Evolutionary conservation across 1,140 invertebrate genomes (phyloP), one percentile per base, ranked within the genome.

Genomic region (Lineus longissimus): DNA sequence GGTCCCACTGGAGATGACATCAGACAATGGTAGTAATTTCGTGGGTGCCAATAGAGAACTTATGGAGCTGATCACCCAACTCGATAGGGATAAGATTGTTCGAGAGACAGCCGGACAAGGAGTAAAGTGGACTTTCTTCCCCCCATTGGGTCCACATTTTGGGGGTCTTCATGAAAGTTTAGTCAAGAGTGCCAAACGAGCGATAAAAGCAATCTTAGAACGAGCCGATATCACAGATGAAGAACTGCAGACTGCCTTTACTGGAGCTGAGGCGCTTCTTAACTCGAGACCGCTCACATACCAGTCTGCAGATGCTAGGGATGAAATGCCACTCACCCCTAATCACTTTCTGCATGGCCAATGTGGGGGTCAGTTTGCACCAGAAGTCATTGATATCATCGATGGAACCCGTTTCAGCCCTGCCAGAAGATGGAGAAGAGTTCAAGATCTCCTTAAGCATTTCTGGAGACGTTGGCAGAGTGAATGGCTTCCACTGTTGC

Each of bases 401-500:
- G n/a, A n/a, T n/a, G n/a, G n/a, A n/a, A 47, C 43, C 9, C 25
- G 25, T 15, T 45, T 7, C 27, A 25, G 61, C 36, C 36, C 41
- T n/a, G n/a, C 15, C 6, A 41, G 33, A 45, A 55, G 64, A 47
- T 65, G 64, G 65, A 55, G 65, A 11, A 15, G 22, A 2, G 43
- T 64, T 22, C 62, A 67, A 51, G 57, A 63, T 29, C 56, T 67
- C 7, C 2, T 67, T 9, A 58, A 43, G 13, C 61, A 67, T 7
- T 63, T 67, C 41, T 67, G 65, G 65, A 25, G 62, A 15, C 36
- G 65, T 13, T 66, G 65, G 61, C 1, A 63, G 19, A 6, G 30
- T 0, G 65, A 67, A 62, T 64, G 25, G 9, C 19, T 67, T 9
- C 55, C n/a, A 11, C 27, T n/a, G 6, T n/a, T 25, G n/a, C 19